Percentiles rank a stretch among this genome's conserved stretches.
Evolutionary conservation across 2,888 invertebrate species (phyloP).

Genomic region (Keiferia lycopersicella): DNA sequence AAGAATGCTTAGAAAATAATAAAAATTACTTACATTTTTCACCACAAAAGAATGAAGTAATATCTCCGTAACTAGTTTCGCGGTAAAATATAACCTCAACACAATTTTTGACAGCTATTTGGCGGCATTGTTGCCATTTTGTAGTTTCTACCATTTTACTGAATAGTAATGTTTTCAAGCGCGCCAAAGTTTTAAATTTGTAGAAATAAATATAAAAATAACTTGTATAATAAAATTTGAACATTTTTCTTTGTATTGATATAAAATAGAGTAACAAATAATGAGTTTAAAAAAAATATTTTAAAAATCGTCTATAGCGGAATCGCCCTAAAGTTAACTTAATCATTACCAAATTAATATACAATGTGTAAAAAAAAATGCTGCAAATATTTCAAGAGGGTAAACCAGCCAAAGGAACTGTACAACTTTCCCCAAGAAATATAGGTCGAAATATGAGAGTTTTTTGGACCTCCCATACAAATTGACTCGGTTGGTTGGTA

Average conservation of each 20-base stretch:
- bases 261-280: conserved; percentile 1
- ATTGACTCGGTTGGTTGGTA: no score
- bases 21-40: not conserved
- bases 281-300: not conserved
- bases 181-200: not conserved
- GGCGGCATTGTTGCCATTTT: not conserved
- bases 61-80: not conserved
- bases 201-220: not conserved
- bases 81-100: not conserved
- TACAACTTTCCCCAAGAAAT: no score
- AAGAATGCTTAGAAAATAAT: not conserved
- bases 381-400: no score
- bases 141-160: not conserved
- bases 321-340: not conserved
- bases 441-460: no score
- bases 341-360: no score
- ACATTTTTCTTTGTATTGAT: conserved; percentile 9
- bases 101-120: not conserved
- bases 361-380: no score
- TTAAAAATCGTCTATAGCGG: conserved; percentile 5
- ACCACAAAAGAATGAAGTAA: not conserved
- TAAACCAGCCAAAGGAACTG: no score
- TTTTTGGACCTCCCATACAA: no score
- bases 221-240: not conserved
- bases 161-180: not conserved